These are phyloP conservation scores for Lophura nycthemera DNA, from an alignment of 2,113 vertebrate genomes.

Conservation along the genomic window DNA sequence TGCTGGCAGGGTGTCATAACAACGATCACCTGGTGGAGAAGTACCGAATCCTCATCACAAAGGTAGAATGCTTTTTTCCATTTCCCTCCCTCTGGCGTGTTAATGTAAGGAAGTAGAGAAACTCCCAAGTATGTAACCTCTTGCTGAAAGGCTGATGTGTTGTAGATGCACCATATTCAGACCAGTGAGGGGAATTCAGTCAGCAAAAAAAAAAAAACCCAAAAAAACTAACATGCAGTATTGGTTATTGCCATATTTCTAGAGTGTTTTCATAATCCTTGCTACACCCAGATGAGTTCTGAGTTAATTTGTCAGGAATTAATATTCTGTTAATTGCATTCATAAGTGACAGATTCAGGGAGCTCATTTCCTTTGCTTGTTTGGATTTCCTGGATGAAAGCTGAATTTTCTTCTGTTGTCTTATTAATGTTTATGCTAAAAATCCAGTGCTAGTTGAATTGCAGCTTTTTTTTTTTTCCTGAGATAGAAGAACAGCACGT, in stretches of 20 bases:
- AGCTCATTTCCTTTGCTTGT: slow-evolving; percentile 19
- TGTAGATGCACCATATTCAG: too few species aligned
- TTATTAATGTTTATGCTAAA: not conserved
- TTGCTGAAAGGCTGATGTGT: not conserved
- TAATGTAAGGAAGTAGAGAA: not conserved
- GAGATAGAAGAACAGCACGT: not conserved
- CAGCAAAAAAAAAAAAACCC: not conserved
- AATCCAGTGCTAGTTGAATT: not conserved
- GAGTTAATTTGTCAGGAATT: not conserved
- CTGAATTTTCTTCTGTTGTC: slow-evolving; percentile 1
- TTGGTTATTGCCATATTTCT: not conserved
- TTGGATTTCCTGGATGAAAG: not conserved
- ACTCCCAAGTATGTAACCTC: rapidly evolving
- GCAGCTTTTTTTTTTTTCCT: not conserved
- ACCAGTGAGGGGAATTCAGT: rapidly evolving
- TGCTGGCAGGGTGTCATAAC: slow-evolving; percentile 97
- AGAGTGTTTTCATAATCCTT: not conserved
- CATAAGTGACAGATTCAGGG: not conserved
- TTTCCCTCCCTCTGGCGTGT: rapidly evolving
- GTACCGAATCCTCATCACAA: slow-evolving; percentile 97
- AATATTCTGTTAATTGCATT: slow-evolving; percentile 15
- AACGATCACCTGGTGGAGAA: slow-evolving; percentile 97
- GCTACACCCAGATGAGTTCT: not conserved
- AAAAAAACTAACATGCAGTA: rapidly evolving
- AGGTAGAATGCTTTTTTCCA: slow-evolving; percentile 79